Conservation (phyloP, 1,140 invertebrate genomes). For the Pogonomyrmex barbatus region DNA sequence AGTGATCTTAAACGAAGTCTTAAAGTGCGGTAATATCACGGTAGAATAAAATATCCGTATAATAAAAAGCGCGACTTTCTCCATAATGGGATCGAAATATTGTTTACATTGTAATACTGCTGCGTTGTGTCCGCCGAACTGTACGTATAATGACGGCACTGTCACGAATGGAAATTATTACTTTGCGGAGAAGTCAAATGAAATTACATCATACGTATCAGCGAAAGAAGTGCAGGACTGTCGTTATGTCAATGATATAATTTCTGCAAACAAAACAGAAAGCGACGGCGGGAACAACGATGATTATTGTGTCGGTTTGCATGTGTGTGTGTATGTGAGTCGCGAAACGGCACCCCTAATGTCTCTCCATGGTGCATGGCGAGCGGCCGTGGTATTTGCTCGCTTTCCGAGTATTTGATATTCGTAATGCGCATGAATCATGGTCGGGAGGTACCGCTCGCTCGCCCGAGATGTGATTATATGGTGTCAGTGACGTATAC, state of each 20-base stretch:
- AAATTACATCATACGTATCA: slow-evolving; percentile 43
- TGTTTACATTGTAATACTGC: slow-evolving; percentile 2
- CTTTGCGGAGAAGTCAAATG: slow-evolving; percentile 28
- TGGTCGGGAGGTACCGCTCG: slow-evolving; percentile 65
- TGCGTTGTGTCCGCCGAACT: slow-evolving; percentile 2
- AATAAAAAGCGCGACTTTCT: neutral
- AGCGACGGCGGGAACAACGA: neutral
- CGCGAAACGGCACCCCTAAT: slow-evolving; percentile 19
- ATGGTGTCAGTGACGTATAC: slow-evolving; percentile 80
- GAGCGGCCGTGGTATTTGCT: slow-evolving; percentile 59
- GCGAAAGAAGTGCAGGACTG: slow-evolving; percentile 6
- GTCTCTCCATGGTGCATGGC: slow-evolving; percentile 18
- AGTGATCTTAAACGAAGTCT: neutral
- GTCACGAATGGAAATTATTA: slow-evolving; percentile 32
- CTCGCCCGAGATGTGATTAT: slow-evolving; percentile 80
- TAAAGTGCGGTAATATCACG: neutral
- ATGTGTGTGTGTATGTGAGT: slow-evolving; percentile 26
- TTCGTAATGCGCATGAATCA: slow-evolving; percentile 74
- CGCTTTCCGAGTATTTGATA: slow-evolving; percentile 72
- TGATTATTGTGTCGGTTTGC: slow-evolving; percentile 52
- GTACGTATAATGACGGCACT: slow-evolving; percentile 30
- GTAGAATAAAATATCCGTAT: neutral
- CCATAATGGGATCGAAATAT: neutral
- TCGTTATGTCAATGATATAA: slow-evolving; percentile 59
- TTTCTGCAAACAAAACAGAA: slow-evolving; percentile 45